These are phyloP conservation scores for Gonioctena quinquepunctata DNA, from an alignment of 1,140 invertebrate genomes.

Conservation along the genomic window DNA sequence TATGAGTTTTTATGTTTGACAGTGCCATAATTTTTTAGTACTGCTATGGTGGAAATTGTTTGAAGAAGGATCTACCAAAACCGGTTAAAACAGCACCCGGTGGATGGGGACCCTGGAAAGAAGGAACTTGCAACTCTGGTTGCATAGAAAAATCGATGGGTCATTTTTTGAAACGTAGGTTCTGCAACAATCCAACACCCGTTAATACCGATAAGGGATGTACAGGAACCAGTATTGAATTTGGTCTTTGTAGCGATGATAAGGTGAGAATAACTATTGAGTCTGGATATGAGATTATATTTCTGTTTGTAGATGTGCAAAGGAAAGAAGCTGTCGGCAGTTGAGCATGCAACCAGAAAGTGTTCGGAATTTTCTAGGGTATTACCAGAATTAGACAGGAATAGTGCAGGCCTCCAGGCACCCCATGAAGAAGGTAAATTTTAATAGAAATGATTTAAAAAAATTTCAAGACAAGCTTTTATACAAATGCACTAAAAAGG, in stretches of 20 bases:
- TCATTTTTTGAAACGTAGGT: slow-evolving; percentile 59
- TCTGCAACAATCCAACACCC: slow-evolving; percentile 62
- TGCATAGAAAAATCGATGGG: slow-evolving; percentile 68
- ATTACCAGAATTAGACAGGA: slow-evolving; percentile 64
- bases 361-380: slow-evolving; percentile 65
- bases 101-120: slow-evolving; percentile 69
- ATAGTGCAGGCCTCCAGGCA: slow-evolving; percentile 68
- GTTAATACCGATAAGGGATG: slow-evolving; percentile 63
- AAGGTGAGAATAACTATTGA: slow-evolving; percentile 53
- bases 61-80: slow-evolving; percentile 50
- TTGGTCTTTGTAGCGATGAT: slow-evolving; percentile 67
- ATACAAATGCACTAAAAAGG: too few relatives aligned
- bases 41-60: slow-evolving; percentile 70
- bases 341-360: slow-evolving; percentile 64
- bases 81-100: slow-evolving; percentile 54
- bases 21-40: slow-evolving; percentile 31
- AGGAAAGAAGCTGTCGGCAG: slow-evolving; percentile 59
- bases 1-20: background rate
- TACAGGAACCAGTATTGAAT: slow-evolving; percentile 65
- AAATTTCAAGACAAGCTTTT: too few relatives aligned
- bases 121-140: slow-evolving; percentile 66
- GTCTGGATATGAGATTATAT: background rate
- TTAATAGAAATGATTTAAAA: too few relatives aligned
- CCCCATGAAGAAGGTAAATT: slow-evolving; percentile 68
- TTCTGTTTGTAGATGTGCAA: slow-evolving; percentile 60